Evolutionary conservation across 1,140 invertebrate genomes (phyloP).

Genomic region (Conopomorpha cramerella): DNA sequence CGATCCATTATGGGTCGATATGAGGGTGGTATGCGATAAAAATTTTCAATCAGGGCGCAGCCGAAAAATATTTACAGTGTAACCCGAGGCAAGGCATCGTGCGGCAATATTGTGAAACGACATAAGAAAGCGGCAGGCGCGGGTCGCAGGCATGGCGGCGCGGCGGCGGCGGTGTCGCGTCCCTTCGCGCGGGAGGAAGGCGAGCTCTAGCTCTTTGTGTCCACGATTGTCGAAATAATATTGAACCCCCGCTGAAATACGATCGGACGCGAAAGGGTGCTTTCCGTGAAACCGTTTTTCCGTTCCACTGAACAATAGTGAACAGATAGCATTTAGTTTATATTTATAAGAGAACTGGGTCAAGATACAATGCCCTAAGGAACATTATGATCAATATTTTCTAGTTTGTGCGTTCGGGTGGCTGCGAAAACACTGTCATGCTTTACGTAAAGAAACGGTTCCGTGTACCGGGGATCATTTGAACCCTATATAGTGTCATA

Average conservation of each 20-base stretch:
- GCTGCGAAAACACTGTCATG: too few species aligned
- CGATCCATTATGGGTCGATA: constrained; percentile 31
- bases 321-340: constrained; percentile 29
- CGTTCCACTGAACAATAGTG: constrained; percentile 40
- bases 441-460: too few species aligned
- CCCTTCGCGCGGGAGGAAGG: constrained; percentile 17
- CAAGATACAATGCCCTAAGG: too few species aligned
- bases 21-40: constrained; percentile 46
- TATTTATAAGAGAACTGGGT: constrained; percentile 19
- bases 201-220: constrained; percentile 47
- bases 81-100: constrained; percentile 32
- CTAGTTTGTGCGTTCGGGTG: too few species aligned
- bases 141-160: constrained; percentile 22
- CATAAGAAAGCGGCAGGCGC: constrained; percentile 35
- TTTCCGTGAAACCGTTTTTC: constrained; percentile 41
- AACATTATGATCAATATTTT: too few species aligned
- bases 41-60: constrained; percentile 52
- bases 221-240: constrained; percentile 48
- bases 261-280: constrained; percentile 34
- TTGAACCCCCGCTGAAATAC: constrained; percentile 53
- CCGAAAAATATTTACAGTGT: constrained; percentile 56
- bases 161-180: constrained; percentile 32
- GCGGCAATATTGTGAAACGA: constrained; percentile 47
- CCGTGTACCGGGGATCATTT: too few species aligned
- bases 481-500: too few species aligned